Evolutionary conservation across 2,113 vertebrate species (phyloP).

Genomic region (Erythrolamprus reginae): DNA sequence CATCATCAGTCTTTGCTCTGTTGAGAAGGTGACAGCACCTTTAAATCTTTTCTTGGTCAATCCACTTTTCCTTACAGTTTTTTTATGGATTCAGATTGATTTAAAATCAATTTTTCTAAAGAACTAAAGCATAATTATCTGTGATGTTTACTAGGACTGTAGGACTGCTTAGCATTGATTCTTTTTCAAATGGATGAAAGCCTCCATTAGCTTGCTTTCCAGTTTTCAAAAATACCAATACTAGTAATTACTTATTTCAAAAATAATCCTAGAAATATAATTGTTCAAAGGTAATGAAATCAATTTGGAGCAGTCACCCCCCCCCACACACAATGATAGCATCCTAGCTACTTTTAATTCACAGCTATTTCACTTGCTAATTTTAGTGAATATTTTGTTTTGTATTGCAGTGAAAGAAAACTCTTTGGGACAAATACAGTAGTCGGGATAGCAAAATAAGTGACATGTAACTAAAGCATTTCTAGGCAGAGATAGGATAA

Average conservation of each 20-base stretch:
- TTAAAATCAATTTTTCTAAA: conserved; percentile 4
- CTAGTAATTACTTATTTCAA: neutral
- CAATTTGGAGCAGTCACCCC: neutral
- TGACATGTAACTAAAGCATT: neutral
- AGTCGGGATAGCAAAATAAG: neutral
- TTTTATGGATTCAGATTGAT: neutral
- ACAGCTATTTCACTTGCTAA: conserved; percentile 1
- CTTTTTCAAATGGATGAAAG: conserved; percentile 2
- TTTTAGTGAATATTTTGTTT: conserved; percentile 2
- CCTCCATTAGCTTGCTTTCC: neutral
- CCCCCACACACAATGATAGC: neutral
- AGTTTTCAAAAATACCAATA: neutral
- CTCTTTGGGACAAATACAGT: neutral
- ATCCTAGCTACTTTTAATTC: neutral
- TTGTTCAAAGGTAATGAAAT: neutral
- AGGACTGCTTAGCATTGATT: neutral
- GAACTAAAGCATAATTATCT: neutral
- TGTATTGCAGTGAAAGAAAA: neutral
- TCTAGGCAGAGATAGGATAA: neutral
- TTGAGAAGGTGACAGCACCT: neutral
- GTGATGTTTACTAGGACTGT: neutral
- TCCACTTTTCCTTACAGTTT: neutral
- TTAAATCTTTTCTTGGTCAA: neutral
- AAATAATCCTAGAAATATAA: neutral
- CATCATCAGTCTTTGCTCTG: neutral